These are phyloP conservation scores for Trematomus loennbergii DNA, from an alignment of 2,113 vertebrate genomes.

Conservation along the genomic window DNA sequence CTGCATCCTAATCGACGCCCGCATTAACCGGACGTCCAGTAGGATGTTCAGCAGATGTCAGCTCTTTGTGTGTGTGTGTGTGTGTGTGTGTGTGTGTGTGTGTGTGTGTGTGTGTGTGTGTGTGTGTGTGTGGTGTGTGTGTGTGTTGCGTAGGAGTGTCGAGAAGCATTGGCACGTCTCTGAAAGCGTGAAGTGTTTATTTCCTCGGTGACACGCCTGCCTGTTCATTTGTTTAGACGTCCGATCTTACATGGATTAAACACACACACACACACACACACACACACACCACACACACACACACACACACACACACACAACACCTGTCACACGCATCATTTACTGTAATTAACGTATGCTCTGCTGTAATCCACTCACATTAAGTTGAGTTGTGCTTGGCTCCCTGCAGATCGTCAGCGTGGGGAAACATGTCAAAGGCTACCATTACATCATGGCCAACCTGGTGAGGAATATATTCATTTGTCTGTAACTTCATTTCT, in stretches of 20 bases:
- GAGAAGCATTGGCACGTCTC: slow-evolving; percentile 26
- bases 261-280: not conserved
- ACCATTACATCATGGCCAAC: slow-evolving; percentile 99
- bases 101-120: slow-evolving; percentile 15
- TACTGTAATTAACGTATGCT: slow-evolving; percentile 53
- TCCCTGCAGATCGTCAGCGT: slow-evolving; percentile 94
- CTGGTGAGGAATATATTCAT: slow-evolving; percentile 84
- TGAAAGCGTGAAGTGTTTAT: slow-evolving; percentile 40
- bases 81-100: slow-evolving; percentile 11
- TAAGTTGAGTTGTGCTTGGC: slow-evolving; percentile 48
- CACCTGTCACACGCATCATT: slow-evolving; percentile 49
- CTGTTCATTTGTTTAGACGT: slow-evolving; percentile 62
- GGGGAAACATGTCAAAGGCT: slow-evolving; percentile 97
- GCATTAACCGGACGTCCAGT: slow-evolving; percentile 48
- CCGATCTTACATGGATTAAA: slow-evolving; percentile 36
- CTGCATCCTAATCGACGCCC: slow-evolving; percentile 3
- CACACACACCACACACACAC: not conserved
- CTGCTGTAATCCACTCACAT: slow-evolving; percentile 61
- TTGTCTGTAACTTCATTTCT: not conserved
- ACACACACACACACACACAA: not conserved
- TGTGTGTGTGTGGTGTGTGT: slow-evolving; percentile 9
- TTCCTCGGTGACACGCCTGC: slow-evolving; percentile 13
- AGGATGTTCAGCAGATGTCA: slow-evolving; percentile 64
- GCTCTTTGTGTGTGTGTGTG: slow-evolving; percentile 45
- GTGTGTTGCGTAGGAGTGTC: not conserved